Evolutionary conservation across 2,113 vertebrate species (phyloP), one percentile per base, ranked within the genome.

Genomic region (Atlantisia rogersi): DNA sequence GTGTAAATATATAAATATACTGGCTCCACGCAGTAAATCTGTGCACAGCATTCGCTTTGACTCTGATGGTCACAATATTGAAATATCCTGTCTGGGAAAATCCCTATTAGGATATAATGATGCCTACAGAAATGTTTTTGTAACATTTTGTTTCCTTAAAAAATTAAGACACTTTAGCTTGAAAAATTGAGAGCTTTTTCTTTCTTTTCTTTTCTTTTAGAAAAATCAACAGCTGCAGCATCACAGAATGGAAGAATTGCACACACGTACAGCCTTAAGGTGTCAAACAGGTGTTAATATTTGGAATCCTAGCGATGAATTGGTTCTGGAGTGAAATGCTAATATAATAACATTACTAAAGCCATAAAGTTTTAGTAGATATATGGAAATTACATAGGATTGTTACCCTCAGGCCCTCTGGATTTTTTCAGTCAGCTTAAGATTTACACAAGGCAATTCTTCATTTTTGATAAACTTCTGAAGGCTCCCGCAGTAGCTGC

Each of bases 391-490:
- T 97, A 94, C 96, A 97, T 53, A 95, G 96, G 92, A 97, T 96
- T 97, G 95, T 97, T 98, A 97, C 97, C 98, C 98, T 97, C 94
- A 80, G 98, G 98, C 97, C 91, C 87, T 97, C 93, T 82, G 95
- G 94, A 97, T 97, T 97, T 98, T 98, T 98, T 97, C 97, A 97
- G 95, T 98, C 98, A 98, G 97, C 50, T 98, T 98, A 98, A 98
- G 98, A 98, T 98, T 98, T 98, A 98, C 98, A 98, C 98, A 97
- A 98, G 98, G 98, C 98, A 98, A 98, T 98, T 98, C 98, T 98
- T 98, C 98, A 98, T 98, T 98, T 98, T 98, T 98, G 98, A 98
- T 98, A 98, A 98, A 98, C 98, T 98, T 98, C 98, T 98, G 98
- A 98, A 98, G 98, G 98, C 97, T 98, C 98, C 98, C 95, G 94